phyloP scores from a whole-genome alignment of 23 tunicate species.

The Clavelina lepadiformis region DNA sequence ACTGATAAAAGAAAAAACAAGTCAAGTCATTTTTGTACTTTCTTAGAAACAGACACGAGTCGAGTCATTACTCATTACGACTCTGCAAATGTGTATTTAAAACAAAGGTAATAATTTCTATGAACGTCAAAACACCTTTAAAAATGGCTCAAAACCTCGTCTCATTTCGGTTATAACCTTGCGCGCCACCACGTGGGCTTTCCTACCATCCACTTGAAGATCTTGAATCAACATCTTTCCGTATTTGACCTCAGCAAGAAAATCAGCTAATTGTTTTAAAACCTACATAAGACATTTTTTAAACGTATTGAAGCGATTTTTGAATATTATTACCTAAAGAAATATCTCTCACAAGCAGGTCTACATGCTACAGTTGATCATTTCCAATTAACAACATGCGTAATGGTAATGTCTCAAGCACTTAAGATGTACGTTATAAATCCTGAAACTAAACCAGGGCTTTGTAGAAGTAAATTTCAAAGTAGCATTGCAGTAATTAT shows the following conservation, averaged over 20 bases:
- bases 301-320: too few species aligned
- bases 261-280: constrained; percentile 15
- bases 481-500: too few species aligned
- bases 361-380: too few species aligned
- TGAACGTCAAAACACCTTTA: constrained; percentile 26
- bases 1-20: constrained; percentile 18
- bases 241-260: constrained; percentile 1
- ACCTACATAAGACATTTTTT: neutral
- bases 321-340: too few species aligned
- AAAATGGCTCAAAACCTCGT: constrained; percentile 27
- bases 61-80: too few species aligned
- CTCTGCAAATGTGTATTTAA: neutral
- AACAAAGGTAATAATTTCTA: neutral
- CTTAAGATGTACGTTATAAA: too few species aligned
- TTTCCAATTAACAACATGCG: too few species aligned
- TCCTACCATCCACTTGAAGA: constrained; percentile 59
- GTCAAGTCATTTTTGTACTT: neutral
- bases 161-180: constrained; percentile 31
- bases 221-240: constrained; percentile 50
- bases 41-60: too few species aligned
- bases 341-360: too few species aligned
- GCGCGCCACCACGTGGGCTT: constrained; percentile 45
- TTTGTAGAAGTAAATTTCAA: too few species aligned
- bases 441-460: too few species aligned
- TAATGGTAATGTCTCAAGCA: too few species aligned